Evolutionary conservation across 2,797 vertebrate genomes (phyloP).

Genomic region (Meda fulgida): DNA sequence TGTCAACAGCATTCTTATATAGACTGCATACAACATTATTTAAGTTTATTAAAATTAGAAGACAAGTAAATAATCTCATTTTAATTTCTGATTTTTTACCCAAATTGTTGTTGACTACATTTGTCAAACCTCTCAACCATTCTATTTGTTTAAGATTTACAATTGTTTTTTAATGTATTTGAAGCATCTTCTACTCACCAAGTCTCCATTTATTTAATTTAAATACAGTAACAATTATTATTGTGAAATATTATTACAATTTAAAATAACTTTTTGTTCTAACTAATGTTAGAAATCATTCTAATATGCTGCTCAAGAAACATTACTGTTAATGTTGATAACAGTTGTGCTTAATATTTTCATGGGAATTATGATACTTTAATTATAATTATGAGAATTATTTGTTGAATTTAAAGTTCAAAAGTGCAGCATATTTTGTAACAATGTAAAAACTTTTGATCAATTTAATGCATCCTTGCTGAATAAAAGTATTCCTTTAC

Average conservation of each 20-base stretch:
- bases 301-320: background rate
- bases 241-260: background rate
- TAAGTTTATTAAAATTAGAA: background rate
- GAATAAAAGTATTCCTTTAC: background rate
- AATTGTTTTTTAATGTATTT: background rate
- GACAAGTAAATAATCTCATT: background rate
- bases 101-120: background rate
- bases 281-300: background rate
- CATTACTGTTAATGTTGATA: background rate
- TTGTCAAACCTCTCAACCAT: background rate
- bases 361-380: too few relatives aligned
- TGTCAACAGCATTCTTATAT: background rate
- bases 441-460: background rate
- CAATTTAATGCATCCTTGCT: background rate
- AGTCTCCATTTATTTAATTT: background rate
- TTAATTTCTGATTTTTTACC: background rate
- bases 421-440: too few relatives aligned
- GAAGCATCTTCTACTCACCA: background rate
- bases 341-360: background rate
- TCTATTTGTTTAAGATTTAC: background rate
- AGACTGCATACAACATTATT: background rate
- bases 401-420: background rate
- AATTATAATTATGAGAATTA: too few relatives aligned
- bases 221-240: background rate
- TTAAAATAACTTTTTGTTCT: background rate